phyloP scores from a whole-genome alignment of 1,140 invertebrate species.

The Trissolcus basalis region DNA sequence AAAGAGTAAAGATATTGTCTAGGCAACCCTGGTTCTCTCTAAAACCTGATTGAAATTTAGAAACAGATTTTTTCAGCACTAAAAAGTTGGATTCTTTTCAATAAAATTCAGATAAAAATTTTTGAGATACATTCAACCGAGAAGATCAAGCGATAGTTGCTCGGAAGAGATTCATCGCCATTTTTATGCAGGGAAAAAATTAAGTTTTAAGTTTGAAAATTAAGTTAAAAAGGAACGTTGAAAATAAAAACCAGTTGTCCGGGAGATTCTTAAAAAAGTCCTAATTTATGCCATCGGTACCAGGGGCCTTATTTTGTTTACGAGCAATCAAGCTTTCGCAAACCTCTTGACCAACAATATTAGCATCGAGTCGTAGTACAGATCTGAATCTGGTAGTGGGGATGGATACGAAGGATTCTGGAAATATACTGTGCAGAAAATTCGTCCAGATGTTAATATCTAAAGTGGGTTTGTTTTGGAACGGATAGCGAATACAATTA shows the following conservation, averaged over 20 bases:
- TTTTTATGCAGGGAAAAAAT: constrained; percentile 14
- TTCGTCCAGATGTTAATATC: too few relatives aligned
- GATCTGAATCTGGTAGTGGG: too few relatives aligned
- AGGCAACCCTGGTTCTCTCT: neutral
- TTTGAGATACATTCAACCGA: constrained; percentile 10
- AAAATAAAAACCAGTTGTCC: constrained; percentile 6
- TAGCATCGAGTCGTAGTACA: too few relatives aligned
- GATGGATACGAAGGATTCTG: too few relatives aligned
- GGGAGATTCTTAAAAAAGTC: constrained; percentile 10
- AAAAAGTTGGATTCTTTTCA: constrained; percentile 3
- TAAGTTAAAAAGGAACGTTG: neutral
- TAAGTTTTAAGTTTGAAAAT: neutral
- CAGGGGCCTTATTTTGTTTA: neutral
- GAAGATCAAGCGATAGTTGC: constrained; percentile 12
- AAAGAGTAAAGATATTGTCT: constrained; percentile 17
- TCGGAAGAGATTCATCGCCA: neutral
- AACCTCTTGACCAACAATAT: neutral
- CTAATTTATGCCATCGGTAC: neutral
- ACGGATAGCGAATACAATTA: too few relatives aligned
- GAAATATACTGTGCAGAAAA: too few relatives aligned
- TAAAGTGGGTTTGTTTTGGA: too few relatives aligned
- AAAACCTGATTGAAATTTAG: constrained; percentile 13
- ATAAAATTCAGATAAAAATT: constrained; percentile 9
- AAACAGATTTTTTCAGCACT: neutral
- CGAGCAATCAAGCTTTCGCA: neutral